These are phyloP conservation scores for Limnodromus scolopaceus DNA, from an alignment of 2,797 vertebrate species.

Conservation along the genomic window DNA sequence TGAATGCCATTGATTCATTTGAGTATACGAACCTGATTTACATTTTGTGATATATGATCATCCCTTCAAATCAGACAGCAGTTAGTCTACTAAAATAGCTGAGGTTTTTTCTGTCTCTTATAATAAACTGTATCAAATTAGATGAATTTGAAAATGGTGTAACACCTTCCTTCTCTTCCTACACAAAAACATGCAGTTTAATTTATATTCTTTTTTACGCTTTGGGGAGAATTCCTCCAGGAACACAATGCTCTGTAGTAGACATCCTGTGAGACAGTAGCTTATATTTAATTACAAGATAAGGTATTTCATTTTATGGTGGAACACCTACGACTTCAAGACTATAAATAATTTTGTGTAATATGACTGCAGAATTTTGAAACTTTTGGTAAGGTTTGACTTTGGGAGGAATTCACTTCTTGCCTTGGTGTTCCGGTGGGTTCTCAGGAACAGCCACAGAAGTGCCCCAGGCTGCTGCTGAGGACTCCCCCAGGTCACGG, in stretches of 20 bases:
- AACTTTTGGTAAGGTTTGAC: background rate
- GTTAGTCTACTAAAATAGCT: background rate
- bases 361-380: background rate
- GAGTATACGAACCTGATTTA: background rate
- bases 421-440: background rate
- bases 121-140: background rate
- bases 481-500: rapidly evolving
- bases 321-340: background rate
- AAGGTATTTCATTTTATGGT: background rate
- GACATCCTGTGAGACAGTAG: background rate
- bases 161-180: background rate
- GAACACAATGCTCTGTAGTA: background rate
- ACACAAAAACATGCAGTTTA: background rate
- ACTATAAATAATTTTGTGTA: background rate
- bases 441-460: background rate
- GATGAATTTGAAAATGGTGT: background rate
- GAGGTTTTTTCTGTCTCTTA: background rate
- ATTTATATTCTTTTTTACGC: background rate
- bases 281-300: background rate
- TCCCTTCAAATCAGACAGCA: background rate
- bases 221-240: background rate
- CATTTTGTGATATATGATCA: background rate
- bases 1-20: background rate
- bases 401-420: background rate
- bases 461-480: background rate